Evolutionary conservation across 2,888 invertebrate species (phyloP).

Genomic region (Cephalotes varians): DNA sequence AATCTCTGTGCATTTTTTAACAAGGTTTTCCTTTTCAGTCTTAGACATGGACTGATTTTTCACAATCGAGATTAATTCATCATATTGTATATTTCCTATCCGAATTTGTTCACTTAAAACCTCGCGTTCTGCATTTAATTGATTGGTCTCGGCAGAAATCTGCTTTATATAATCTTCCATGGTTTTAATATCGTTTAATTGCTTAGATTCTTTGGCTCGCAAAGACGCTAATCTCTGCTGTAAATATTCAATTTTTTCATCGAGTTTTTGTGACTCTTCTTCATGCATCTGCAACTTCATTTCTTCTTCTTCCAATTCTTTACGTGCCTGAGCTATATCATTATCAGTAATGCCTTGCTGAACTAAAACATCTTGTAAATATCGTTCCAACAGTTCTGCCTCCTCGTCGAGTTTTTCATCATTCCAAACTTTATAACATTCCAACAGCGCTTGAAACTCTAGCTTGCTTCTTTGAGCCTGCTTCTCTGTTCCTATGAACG

Average conservation of each 20-base stretch:
- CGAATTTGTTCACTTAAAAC: constrained; percentile 67
- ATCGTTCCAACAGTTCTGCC: constrained; percentile 73
- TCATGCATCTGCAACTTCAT: constrained; percentile 63
- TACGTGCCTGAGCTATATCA: constrained; percentile 57
- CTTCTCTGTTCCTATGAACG: constrained; percentile 71
- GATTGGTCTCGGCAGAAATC: constrained; percentile 68
- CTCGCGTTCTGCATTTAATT: constrained; percentile 64
- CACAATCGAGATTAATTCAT: constrained; percentile 73
- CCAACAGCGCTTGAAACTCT: constrained; percentile 73
- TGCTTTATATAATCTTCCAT: constrained; percentile 67
- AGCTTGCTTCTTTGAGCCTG: constrained; percentile 63
- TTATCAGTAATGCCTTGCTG: constrained; percentile 74
- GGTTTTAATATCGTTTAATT: constrained; percentile 56
- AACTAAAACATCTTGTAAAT: constrained; percentile 74
- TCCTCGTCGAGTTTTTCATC: constrained; percentile 79
- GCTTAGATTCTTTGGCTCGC: constrained; percentile 67
- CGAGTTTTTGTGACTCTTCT: constrained; percentile 56
- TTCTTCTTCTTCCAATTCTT: constrained; percentile 67
- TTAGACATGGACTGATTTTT: constrained; percentile 79
- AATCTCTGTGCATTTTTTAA: constrained; percentile 75
- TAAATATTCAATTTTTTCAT: constrained; percentile 62
- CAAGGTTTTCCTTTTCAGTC: constrained; percentile 76
- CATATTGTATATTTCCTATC: constrained; percentile 58
- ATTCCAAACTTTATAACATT: constrained; percentile 80
- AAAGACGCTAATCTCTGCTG: constrained; percentile 64